phyloP scores from a whole-genome alignment of 2,113 vertebrate genomes.

The Panurus biarmicus region DNA sequence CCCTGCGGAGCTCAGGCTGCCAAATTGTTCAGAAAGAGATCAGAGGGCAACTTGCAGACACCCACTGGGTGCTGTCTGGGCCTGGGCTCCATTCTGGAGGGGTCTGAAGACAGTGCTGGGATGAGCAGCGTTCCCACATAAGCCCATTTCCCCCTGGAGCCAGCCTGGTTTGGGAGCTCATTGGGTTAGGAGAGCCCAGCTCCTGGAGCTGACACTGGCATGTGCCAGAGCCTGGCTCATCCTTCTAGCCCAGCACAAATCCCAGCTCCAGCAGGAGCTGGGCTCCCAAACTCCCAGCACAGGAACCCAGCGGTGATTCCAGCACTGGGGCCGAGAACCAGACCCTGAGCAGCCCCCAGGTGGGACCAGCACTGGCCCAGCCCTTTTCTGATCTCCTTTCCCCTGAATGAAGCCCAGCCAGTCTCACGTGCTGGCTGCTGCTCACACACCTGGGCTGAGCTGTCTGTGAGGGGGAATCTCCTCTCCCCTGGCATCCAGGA shows the following conservation, averaged over 20 bases:
- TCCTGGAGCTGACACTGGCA: not conserved
- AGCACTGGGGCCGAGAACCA: rapidly evolving
- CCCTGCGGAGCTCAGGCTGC: not conserved
- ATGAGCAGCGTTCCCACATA: not conserved
- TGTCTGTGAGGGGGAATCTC: not conserved
- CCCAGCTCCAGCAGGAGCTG: too few species aligned
- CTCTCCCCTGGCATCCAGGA: not conserved
- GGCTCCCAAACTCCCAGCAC: not conserved
- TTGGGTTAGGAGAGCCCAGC: not conserved
- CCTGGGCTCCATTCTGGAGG: not conserved
- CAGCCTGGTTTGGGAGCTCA: not conserved
- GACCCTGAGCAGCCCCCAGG: not conserved
- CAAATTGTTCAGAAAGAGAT: not conserved
- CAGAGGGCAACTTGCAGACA: not conserved
- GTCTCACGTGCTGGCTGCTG: not conserved
- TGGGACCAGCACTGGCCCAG: not conserved
- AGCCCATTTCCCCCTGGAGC: not conserved
- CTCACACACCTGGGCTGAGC: not conserved
- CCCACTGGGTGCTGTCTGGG: not conserved
- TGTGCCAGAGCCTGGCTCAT: not conserved
- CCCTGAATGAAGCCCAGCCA: not conserved
- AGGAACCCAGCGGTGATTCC: not conserved
- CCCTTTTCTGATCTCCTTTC: not conserved
- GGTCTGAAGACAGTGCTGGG: not conserved
- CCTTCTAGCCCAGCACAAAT: not conserved